phyloP scores from a whole-genome alignment of 2,113 vertebrate species.

The Crypturellus undulatus region DNA sequence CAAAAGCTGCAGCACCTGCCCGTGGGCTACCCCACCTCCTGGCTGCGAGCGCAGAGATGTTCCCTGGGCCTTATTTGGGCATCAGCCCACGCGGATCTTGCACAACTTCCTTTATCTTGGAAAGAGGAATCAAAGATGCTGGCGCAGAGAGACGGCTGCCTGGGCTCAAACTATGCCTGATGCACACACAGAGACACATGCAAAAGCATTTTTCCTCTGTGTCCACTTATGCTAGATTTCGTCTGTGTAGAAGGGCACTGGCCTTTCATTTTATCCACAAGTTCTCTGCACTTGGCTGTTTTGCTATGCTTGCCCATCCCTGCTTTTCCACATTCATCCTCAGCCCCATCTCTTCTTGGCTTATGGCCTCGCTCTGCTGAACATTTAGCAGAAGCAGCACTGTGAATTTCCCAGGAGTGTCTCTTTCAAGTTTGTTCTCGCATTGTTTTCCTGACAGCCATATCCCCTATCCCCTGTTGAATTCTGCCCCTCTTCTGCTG shows the following conservation, averaged over 20 bases:
- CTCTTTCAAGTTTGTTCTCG: background rate
- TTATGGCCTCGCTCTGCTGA: background rate
- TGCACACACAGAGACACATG: accelerated
- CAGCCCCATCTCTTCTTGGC: background rate
- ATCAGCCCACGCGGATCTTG: background rate
- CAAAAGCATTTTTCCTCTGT: accelerated
- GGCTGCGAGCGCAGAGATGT: accelerated
- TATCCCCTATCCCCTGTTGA: background rate
- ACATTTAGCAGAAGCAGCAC: accelerated
- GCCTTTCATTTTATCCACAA: background rate
- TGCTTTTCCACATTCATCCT: background rate
- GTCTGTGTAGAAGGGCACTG: accelerated
- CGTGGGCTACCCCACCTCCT: background rate
- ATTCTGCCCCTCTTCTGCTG: background rate
- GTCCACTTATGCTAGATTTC: accelerated
- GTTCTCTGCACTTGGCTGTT: accelerated
- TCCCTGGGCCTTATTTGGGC: background rate
- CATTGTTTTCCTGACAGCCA: background rate
- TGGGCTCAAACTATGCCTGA: accelerated
- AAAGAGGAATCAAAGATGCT: background rate
- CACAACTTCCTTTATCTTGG: background rate
- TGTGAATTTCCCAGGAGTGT: background rate
- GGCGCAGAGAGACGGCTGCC: background rate
- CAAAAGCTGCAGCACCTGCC: accelerated
- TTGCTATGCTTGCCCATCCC: background rate